phyloP scores from a whole-genome alignment of 2,797 vertebrate species.

The Rhynchonycteris naso region DNA sequence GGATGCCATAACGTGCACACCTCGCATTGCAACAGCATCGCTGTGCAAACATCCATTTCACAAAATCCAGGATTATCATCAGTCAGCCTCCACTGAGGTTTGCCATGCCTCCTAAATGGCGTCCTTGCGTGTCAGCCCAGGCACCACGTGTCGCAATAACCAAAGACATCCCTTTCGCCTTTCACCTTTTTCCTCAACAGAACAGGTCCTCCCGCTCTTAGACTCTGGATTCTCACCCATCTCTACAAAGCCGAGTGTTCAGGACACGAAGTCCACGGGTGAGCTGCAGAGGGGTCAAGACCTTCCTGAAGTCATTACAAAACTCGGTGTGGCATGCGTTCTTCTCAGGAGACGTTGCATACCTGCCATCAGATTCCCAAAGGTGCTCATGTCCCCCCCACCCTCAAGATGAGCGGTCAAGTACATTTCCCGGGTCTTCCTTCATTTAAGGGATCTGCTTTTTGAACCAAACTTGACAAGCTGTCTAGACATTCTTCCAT shows the following conservation, averaged over 20 bases:
- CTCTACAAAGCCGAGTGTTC: background rate
- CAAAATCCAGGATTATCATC: background rate
- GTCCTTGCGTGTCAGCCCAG: background rate
- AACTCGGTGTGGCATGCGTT: background rate
- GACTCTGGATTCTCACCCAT: background rate
- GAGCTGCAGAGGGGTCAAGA: background rate
- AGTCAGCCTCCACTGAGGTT: background rate
- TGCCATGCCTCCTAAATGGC: background rate
- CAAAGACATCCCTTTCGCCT: background rate
- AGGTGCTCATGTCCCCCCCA: background rate
- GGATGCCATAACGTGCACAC: background rate
- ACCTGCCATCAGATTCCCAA: background rate
- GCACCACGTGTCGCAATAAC: background rate
- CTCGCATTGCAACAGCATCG: background rate
- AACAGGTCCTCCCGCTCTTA: background rate
- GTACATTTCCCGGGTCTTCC: background rate
- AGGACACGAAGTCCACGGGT: background rate
- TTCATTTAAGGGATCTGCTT: background rate
- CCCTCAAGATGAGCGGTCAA: background rate
- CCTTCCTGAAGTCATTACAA: background rate
- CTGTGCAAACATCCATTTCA: background rate
- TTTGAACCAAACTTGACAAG: background rate
- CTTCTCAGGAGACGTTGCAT: background rate
- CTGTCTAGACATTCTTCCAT: background rate
- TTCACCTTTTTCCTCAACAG: conserved; percentile 42